phyloP scores from a whole-genome alignment of 2,113 vertebrate species.

The Desmodus rotundus region DNA sequence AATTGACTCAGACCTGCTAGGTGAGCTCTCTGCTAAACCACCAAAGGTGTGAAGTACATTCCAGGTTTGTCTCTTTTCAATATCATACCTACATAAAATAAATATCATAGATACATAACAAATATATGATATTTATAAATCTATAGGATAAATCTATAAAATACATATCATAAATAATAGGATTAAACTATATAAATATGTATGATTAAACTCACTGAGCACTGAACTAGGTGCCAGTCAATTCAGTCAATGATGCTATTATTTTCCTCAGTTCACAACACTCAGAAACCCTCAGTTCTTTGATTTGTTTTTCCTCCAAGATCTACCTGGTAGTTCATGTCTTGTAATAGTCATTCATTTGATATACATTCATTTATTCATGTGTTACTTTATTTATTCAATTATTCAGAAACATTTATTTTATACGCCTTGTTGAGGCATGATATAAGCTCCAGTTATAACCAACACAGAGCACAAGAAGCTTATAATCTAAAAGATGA shows the following conservation, averaged over 20 bases:
- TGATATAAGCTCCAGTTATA: not conserved
- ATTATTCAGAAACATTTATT: not conserved
- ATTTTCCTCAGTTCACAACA: not conserved
- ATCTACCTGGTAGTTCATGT: not conserved
- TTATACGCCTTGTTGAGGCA: not conserved
- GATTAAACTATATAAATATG: not conserved
- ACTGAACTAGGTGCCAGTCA: not conserved
- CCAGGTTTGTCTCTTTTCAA: not conserved
- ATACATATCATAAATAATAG: not conserved
- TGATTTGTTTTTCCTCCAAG: conserved; percentile 19
- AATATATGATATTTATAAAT: not conserved
- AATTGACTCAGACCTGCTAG: not conserved
- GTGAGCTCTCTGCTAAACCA: not conserved
- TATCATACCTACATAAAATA: not conserved
- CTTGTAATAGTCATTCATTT: not conserved
- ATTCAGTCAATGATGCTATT: not conserved
- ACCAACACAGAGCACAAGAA: not conserved
- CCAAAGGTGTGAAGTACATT: not conserved
- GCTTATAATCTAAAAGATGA: not conserved
- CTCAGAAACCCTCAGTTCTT: not conserved
- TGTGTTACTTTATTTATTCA: not conserved
- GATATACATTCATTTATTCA: not conserved
- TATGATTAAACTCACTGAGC: not conserved
- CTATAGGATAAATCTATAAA: not conserved
- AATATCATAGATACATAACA: not conserved